Evolutionary conservation across 2,797 vertebrate genomes (phyloP), one percentile per base, ranked within the genome.

Genomic region (Gallinago stenura): DNA sequence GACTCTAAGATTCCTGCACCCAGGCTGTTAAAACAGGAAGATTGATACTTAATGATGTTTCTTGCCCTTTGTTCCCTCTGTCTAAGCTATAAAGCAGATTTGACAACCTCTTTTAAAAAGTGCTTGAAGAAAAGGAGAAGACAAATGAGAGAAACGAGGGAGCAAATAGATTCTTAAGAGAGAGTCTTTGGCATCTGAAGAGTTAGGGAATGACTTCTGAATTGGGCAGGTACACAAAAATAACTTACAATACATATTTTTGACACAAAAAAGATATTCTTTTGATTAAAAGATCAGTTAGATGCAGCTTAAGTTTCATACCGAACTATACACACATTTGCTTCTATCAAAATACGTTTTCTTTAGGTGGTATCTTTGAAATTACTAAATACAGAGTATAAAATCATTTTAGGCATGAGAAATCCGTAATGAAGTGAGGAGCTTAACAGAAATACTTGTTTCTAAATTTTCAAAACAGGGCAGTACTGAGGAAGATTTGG

Each of bases 11-110:
- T 95, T 61, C 61, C 90, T 80, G 41, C 73, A 87, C 68, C 64
- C 54, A 90, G 83, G 57, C 89, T 94, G 89, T 91, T 97, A 95
- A 95, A 97, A 79, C 43, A 6, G 15, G 60, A 86, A 96, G 87
- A 89, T 60, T 93, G 96, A 94, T 95, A 87, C 56, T 90, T 96
- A 95, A 95, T 95, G 83, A 94, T 95, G 71, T 91, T 95, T 93
- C 78, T 93, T 95, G 87, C 87, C 91, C 66, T 97, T 95, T 96
- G 83, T 90, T 95, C 81, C 46, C 46, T 83, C 53, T 91, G 64
- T 92, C 64, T 82, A 75, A 95, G 84, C 80, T 86, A 94, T 90
- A 97, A 93, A 96, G 50, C 80, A 97, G 82, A 76, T 95, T 87
- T 95, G 94, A 96, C 76, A 92, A 87, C 60, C 56, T 89, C 77